These are phyloP conservation scores for Nemotelus pantherinus DNA, from an alignment of 2,888 invertebrate species.

Conservation along the genomic window DNA sequence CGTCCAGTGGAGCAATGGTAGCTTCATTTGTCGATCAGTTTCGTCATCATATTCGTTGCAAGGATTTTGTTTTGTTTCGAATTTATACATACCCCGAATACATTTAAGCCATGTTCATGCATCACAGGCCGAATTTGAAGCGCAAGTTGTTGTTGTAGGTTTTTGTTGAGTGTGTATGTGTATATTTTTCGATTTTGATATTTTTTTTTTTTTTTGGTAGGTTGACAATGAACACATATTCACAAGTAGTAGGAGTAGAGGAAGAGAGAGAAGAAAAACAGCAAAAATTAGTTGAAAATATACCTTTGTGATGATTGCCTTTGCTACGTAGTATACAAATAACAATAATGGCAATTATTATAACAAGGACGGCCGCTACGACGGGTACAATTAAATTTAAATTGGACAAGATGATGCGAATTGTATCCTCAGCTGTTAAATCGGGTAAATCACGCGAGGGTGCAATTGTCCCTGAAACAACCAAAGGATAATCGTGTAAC, in stretches of 20 bases:
- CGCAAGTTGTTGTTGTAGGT: conserved; percentile 38
- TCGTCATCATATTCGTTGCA: conserved; percentile 23
- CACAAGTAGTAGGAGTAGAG: conserved; percentile 46
- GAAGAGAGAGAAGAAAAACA: conserved; percentile 59
- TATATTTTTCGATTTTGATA: conserved; percentile 45
- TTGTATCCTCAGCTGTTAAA: conserved; percentile 81
- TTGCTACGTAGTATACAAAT: conserved; percentile 91
- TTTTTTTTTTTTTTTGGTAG: conserved; percentile 5
- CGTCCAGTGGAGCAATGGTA: conserved; percentile 82
- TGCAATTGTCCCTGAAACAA: conserved; percentile 94
- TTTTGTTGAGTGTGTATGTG: conserved; percentile 40
- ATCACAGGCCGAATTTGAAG: conserved; percentile 37
- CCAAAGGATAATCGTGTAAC: conserved; percentile 54
- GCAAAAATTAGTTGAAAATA: conserved; percentile 64
- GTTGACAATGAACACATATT: conserved; percentile 44
- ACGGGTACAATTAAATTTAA: conserved; percentile 94
- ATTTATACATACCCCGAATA: conserved; percentile 34
- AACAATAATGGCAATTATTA: conserved; percentile 91
- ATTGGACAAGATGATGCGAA: conserved; percentile 88
- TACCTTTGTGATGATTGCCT: conserved; percentile 86
- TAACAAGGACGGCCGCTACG: conserved; percentile 89
- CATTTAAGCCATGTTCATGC: conserved; percentile 32
- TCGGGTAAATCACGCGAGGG: conserved; percentile 86
- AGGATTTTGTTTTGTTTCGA: conserved; percentile 30
- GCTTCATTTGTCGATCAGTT: conserved; percentile 66